A percentile compares a stretch with the other conserved stretches of the same genome.
These are phyloP conservation scores for Agriopis aurantiaria DNA, from an alignment of 2,888 invertebrate species.

Conservation along the genomic window DNA sequence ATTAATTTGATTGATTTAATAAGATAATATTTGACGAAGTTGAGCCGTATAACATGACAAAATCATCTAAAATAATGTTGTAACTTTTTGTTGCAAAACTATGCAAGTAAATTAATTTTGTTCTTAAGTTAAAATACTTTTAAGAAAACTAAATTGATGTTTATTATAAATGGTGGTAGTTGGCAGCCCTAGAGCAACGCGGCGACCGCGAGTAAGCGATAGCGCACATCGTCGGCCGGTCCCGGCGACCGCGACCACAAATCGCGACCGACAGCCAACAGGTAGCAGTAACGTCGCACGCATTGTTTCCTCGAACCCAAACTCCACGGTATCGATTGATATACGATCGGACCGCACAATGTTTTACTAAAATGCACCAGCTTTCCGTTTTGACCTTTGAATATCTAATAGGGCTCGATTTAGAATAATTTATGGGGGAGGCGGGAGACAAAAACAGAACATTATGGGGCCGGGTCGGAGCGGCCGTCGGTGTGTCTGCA, in stretches of 20 bases:
- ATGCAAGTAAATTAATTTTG: too few relatives aligned
- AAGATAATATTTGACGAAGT: too few relatives aligned
- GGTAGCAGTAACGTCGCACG: slow-evolving; percentile 73
- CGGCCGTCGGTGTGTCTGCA: slow-evolving; percentile 60
- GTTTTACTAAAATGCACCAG: slow-evolving; percentile 80
- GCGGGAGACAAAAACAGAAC: slow-evolving; percentile 82
- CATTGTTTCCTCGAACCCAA: slow-evolving; percentile 79
- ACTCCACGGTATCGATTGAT: slow-evolving; percentile 81
- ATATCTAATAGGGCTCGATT: slow-evolving; percentile 84
- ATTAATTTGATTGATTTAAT: too few relatives aligned
- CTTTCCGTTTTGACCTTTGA: slow-evolving; percentile 80
- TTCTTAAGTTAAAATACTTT: too few relatives aligned
- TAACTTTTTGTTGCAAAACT: too few relatives aligned
- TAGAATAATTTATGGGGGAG: slow-evolving; percentile 82
- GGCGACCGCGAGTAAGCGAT: slow-evolving; percentile 57
- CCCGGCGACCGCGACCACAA: slow-evolving; percentile 66
- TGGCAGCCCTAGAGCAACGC: slow-evolving; percentile 49
- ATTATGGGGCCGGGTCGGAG: slow-evolving; percentile 65
- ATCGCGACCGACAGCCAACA: slow-evolving; percentile 72
- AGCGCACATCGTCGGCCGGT: slow-evolving; percentile 43
- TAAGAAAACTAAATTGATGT: too few relatives aligned
- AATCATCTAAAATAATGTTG: too few relatives aligned
- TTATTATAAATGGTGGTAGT: background rate
- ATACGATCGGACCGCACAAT: slow-evolving; percentile 78
- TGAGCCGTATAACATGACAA: too few relatives aligned